These are phyloP conservation scores for Ennomos fuscantarius DNA, from an alignment of 2,888 invertebrate genomes.

Conservation along the genomic window DNA sequence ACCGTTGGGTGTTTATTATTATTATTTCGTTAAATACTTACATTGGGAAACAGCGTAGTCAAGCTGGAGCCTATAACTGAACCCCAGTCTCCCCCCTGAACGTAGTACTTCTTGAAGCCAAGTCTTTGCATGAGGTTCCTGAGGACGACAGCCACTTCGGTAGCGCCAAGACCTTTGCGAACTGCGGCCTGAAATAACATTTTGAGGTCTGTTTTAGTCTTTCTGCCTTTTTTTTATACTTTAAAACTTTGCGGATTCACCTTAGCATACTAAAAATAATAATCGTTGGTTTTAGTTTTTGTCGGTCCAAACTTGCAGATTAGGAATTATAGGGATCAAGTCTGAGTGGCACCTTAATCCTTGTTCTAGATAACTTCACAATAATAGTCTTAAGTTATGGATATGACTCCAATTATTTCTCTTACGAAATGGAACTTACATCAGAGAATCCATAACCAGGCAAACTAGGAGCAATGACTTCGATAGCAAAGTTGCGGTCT, in stretches of 20 bases:
- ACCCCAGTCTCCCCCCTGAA: conserved; percentile 94
- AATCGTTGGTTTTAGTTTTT: no score
- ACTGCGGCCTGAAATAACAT: conserved; percentile 51
- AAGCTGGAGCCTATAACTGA: conserved; percentile 63
- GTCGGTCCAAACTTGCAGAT: no score
- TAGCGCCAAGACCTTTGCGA: conserved; percentile 84
- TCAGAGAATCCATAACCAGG: conserved; percentile 81
- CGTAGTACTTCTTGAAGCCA: conserved; percentile 86
- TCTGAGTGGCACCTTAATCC: no score
- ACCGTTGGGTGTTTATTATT: no score
- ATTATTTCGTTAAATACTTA: conserved; percentile 34
- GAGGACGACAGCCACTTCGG: conserved; percentile 83
- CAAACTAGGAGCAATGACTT: conserved; percentile 85
- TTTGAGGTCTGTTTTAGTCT: no score
- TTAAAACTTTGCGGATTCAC: no score
- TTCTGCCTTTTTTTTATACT: no score
- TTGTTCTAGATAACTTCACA: no score
- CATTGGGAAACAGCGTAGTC: conserved; percentile 78
- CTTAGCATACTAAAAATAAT: no score
- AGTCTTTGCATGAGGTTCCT: conserved; percentile 89
- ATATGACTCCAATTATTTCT: no score
- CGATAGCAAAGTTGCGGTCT: conserved; percentile 85
- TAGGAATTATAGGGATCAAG: no score
- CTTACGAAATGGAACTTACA: conserved; percentile 48
- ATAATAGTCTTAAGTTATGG: no score